Base-by-base conservation (phyloP, 1,140 invertebrate species). In the Mactra quadrangularis region DNA sequence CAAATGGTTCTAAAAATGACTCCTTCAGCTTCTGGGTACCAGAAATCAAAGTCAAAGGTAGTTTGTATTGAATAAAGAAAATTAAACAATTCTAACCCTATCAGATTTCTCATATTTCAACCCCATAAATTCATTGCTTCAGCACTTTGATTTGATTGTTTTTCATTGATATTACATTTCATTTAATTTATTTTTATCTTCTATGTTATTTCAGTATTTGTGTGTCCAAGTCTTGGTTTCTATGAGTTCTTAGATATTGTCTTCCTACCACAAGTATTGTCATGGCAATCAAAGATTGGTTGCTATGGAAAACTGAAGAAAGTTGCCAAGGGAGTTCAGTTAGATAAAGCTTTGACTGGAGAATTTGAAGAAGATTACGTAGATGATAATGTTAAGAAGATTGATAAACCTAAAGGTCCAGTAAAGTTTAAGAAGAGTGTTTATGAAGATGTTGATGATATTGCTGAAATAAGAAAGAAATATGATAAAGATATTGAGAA, bases 261-360 rank as follows among this genome's bases (percentile, higher is more conserved):
- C 19, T 82, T 68, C 27, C 78, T 89, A 17, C 38, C 62, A 38
- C 78, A 86, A 55, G 81, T 89, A 25, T 27, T 87, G n/a, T 81
- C 84, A 13, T 89, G 87, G 87, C 86, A 87, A 55, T 79, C 59
- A n/a, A 53, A 64, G 47, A 79, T 17, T 82, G 87, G 87, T 41
- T 89, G 87, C 77, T 89, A 52, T 82, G 87, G 87, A 19, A 85
- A 52, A 52, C 86, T 86, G 82, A 41, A 17, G 45, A 59, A 41
- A 38, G 19, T 57, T 22, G 11, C 31, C 15, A 13, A 60, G 9
- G 27, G 27, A 22, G n/a, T 22, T n/a, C 17, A 35, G 19, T 25
- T 74, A 33, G 70, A 57, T 25, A 19, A 33, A 70, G 45, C 29
- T 1, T 53, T 74, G 11, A 50, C 33, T 22, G 70, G 70, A 31